Conservation (phyloP, 2,113 vertebrate genomes). For the Gyps fulvus region DNA sequence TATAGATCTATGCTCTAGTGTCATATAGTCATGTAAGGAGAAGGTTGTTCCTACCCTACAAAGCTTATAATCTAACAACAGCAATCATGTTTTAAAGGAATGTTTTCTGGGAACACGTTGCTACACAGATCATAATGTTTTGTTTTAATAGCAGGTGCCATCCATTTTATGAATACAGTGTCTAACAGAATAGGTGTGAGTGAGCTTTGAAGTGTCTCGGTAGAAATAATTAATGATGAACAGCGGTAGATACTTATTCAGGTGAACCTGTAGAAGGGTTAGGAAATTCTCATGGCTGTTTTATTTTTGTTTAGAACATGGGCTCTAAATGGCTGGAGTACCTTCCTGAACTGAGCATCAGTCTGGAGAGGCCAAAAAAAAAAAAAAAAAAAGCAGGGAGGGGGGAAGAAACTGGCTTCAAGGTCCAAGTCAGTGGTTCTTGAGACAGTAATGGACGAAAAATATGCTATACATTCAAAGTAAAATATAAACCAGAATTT, state of each 20-base stretch:
- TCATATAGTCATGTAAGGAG: neutral
- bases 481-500: neutral
- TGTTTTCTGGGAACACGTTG: neutral
- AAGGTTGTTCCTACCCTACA: neutral
- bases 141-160: neutral
- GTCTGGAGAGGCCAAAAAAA: neutral
- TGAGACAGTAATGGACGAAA: neutral
- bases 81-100: neutral
- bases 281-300: neutral
- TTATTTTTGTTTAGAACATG: neutral
- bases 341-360: neutral
- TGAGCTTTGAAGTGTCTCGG: neutral
- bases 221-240: neutral
- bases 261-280: neutral
- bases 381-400: no score
- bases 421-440: neutral
- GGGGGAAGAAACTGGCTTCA: neutral
- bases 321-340: neutral
- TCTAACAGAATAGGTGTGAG: neutral
- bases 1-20: neutral
- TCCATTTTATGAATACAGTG: neutral
- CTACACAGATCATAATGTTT: neutral
- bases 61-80: neutral
- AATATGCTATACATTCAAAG: neutral
- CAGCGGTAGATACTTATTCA: neutral